A percentile compares a stretch with the other conserved stretches of the same genome.
phyloP scores from a whole-genome alignment of 1,140 invertebrate species.

The Drosophila tani region DNA sequence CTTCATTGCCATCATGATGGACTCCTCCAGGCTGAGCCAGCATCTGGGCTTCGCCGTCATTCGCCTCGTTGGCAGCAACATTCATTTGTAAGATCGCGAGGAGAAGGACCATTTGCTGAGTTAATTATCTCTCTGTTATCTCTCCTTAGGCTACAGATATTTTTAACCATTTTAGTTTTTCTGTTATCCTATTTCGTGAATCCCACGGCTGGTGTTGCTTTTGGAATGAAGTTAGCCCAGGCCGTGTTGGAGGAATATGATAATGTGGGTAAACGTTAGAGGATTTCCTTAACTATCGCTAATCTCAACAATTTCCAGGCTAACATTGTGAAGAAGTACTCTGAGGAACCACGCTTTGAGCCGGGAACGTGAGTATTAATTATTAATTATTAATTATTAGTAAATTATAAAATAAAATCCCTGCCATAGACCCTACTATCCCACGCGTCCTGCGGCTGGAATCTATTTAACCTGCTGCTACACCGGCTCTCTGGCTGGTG shows the following conservation, averaged over 20 bases:
- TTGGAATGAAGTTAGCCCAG: conserved; percentile 52
- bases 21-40: conserved; percentile 44
- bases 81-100: conserved; percentile 23
- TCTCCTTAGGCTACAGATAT: conserved; percentile 37
- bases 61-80: conserved; percentile 4
- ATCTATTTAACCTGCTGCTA: conserved; percentile 55
- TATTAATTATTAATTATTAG: too few species aligned
- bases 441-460: conserved; percentile 38
- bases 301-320: conserved; percentile 5
- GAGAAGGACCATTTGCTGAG: fast-evolving
- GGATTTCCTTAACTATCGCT: too few species aligned
- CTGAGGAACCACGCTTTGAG: conserved; percentile 52
- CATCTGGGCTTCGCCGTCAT: conserved; percentile 16
- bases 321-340: conserved; percentile 14
- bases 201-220: conserved; percentile 21
- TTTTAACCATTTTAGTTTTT: background rate
- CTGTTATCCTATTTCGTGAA: background rate
- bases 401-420: background rate
- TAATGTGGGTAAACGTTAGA: conserved; percentile 10
- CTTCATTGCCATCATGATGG: conserved; percentile 50
- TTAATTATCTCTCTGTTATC: background rate
- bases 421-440: conserved; percentile 41
- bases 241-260: conserved; percentile 37
- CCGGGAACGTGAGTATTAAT: conserved; percentile 48
- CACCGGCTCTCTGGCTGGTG: conserved; percentile 33